Evolutionary conservation across 2,797 vertebrate genomes (phyloP).

Genomic region (Sebastes nivosus): DNA sequence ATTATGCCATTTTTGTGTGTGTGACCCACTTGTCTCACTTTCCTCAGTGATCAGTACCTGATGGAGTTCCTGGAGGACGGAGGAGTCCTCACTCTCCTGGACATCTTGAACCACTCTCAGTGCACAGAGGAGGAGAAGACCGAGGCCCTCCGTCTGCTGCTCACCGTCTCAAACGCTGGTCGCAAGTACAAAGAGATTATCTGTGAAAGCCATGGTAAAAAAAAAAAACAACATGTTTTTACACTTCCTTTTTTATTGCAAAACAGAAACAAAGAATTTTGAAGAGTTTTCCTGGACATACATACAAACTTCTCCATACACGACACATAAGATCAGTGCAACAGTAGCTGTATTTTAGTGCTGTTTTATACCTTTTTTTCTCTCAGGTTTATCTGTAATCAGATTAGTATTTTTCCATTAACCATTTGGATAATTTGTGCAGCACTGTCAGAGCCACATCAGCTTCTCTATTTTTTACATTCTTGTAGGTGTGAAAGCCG

Average conservation of each 20-base stretch:
- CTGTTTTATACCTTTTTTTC: background rate
- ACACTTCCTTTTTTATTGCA: background rate
- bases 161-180: conserved; percentile 79
- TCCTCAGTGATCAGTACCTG: conserved; percentile 84
- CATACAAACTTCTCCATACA: background rate
- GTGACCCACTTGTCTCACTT: background rate
- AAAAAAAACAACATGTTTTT: background rate
- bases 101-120: conserved; percentile 83
- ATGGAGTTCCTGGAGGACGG: conserved; percentile 88
- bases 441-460: background rate
- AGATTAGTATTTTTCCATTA: background rate
- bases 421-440: background rate
- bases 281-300: background rate
- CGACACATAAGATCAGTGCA: background rate
- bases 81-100: conserved; percentile 84
- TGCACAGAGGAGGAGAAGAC: conserved; percentile 82
- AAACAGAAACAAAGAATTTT: no score
- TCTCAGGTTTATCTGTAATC: background rate
- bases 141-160: conserved; percentile 83
- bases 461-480: background rate
- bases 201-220: conserved; percentile 84
- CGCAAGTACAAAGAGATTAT: conserved; percentile 89
- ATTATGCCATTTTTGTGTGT: background rate
- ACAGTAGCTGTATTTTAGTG: background rate
- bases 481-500: conserved; percentile 78